A percentile compares a stretch with the other conserved stretches of the same genome.
Conservation (phyloP, 2,113 vertebrate species). For the Neodontobutis hainanensis region DNA sequence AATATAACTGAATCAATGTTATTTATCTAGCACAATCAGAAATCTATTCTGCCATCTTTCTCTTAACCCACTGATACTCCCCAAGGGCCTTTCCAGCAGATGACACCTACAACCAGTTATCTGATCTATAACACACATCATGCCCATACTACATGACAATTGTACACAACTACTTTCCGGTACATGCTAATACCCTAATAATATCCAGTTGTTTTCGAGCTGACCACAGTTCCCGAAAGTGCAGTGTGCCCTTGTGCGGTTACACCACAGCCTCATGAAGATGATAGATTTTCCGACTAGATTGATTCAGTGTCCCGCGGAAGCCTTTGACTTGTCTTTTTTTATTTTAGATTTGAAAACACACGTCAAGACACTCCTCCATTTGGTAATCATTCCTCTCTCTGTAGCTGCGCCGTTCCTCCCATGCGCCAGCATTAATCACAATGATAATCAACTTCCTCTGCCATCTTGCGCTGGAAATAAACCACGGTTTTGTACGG, state of each 20-base stretch:
- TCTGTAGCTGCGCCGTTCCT: slow-evolving; percentile 39
- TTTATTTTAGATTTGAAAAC: slow-evolving; percentile 57
- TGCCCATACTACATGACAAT: not conserved
- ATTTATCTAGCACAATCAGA: not conserved
- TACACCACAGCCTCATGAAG: slow-evolving; percentile 36
- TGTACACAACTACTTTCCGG: too few species aligned
- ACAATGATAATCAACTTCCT: slow-evolving; percentile 67
- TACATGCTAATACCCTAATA: not conserved
- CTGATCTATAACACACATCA: too few species aligned
- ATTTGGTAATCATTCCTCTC: slow-evolving; percentile 58
- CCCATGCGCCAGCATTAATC: slow-evolving; percentile 66
- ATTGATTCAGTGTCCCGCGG: slow-evolving; percentile 37
- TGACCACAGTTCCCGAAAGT: not conserved
- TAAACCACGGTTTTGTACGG: slow-evolving; percentile 36
- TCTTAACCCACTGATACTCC: too few species aligned
- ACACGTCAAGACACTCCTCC: slow-evolving; percentile 62
- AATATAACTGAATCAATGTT: not conserved
- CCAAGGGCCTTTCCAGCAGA: too few species aligned
- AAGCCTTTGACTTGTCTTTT: slow-evolving; percentile 54
- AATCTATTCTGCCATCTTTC: too few species aligned
- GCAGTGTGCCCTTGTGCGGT: not conserved
- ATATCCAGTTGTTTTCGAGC: not conserved
- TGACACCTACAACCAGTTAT: too few species aligned
- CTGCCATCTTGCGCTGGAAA: slow-evolving; percentile 51
- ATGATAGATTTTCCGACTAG: slow-evolving; percentile 53